A percentile compares a stretch with the other conserved stretches of the same genome.
Evolutionary conservation across 2,888 invertebrate genomes (phyloP).

Genomic region (Allolobophora icterica): DNA sequence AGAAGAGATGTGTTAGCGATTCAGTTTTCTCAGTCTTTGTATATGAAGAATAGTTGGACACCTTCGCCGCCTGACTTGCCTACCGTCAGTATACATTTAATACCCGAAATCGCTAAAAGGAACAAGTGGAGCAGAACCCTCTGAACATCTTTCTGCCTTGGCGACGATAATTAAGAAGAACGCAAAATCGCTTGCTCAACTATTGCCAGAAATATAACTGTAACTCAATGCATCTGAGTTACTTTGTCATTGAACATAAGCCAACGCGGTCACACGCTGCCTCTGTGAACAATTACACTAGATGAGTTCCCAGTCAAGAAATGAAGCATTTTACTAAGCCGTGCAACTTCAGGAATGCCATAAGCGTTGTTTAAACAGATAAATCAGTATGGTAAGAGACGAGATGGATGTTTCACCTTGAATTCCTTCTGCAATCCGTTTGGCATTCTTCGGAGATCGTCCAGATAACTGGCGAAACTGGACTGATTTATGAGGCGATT

Average conservation of each 20-base stretch:
- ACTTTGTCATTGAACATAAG: too few relatives aligned
- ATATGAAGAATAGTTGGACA: too few relatives aligned
- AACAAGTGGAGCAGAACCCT: too few relatives aligned
- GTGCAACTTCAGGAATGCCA: neutral
- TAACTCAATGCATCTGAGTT: neutral
- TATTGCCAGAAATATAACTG: neutral
- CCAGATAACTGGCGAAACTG: neutral
- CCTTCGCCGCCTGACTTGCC: too few relatives aligned
- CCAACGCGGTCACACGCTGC: too few relatives aligned
- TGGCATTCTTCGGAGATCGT: neutral
- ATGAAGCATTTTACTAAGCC: too few relatives aligned
- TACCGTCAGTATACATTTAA: too few relatives aligned
- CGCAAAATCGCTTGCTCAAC: neutral
- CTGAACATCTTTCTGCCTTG: too few relatives aligned
- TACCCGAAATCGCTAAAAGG: too few relatives aligned
- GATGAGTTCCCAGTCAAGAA: neutral
- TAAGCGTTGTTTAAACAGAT: neutral
- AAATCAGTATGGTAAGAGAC: neutral
- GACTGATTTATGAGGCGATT: neutral
- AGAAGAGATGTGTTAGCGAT: too few relatives aligned
- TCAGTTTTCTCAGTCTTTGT: too few relatives aligned
- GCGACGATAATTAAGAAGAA: neutral
- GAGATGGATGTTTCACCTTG: neutral
- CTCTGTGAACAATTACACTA: too few relatives aligned
- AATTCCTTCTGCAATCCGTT: conserved; percentile 24